Evolutionary conservation across 2,888 invertebrate genomes (phyloP).

Genomic region (Bembecia ichneumoniformis): DNA sequence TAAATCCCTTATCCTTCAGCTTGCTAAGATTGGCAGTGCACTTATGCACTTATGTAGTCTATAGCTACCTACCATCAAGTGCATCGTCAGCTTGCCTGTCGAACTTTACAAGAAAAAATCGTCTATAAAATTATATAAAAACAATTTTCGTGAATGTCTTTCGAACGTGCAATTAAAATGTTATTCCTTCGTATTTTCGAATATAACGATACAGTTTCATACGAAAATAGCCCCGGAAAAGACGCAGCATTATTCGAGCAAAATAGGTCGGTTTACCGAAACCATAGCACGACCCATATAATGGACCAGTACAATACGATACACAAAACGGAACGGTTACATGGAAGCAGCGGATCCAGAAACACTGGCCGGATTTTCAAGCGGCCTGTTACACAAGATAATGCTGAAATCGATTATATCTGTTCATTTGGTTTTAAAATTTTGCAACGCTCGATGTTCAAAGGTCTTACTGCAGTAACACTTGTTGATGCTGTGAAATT

Average conservation of each 20-base stretch:
- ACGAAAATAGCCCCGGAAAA: conserved; percentile 11
- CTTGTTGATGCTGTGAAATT: too few species aligned
- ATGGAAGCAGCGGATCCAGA: background rate
- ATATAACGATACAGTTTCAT: background rate
- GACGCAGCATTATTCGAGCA: conserved; percentile 19
- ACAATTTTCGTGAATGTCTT: too few species aligned
- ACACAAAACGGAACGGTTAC: background rate
- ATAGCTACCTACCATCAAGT: too few species aligned
- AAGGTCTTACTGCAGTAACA: too few species aligned
- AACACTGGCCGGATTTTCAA: background rate
- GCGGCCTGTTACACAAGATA: background rate
- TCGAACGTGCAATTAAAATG: too few species aligned
- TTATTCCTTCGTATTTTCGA: background rate
- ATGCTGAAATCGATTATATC: background rate
- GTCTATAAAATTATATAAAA: too few species aligned
- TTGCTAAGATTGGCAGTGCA: too few species aligned
- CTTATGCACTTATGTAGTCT: too few species aligned
- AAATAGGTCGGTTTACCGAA: conserved; percentile 31
- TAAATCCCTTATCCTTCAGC: too few species aligned
- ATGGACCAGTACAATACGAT: background rate
- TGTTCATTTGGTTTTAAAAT: background rate
- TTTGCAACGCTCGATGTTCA: too few species aligned
- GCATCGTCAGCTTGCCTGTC: too few species aligned
- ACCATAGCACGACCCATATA: background rate
- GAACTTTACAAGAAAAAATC: too few species aligned